phyloP scores from a whole-genome alignment of 2,888 invertebrate species.

The Apodemia mormo region DNA sequence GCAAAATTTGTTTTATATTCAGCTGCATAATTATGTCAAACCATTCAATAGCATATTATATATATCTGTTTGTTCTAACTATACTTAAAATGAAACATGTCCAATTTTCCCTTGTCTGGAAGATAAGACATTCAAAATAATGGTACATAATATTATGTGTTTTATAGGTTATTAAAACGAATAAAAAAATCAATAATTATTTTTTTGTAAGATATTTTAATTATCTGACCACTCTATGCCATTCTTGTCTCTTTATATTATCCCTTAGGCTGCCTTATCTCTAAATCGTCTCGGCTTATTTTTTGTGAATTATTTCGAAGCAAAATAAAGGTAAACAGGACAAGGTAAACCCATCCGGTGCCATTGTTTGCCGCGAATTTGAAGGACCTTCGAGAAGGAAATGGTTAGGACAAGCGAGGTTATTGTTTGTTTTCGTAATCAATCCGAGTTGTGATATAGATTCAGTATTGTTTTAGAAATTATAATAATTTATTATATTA shows the following conservation, averaged over 20 bases:
- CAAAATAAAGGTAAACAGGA: slow-evolving; percentile 67
- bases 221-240: slow-evolving; percentile 22
- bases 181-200: neutral
- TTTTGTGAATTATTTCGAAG: slow-evolving; percentile 58
- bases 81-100: too few relatives aligned
- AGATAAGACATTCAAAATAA: too few relatives aligned
- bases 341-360: slow-evolving; percentile 62
- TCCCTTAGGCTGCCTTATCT: slow-evolving; percentile 49
- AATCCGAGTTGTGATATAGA: slow-evolving; percentile 17
- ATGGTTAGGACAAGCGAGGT: slow-evolving; percentile 20
- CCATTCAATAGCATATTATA: too few relatives aligned
- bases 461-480: slow-evolving; percentile 11
- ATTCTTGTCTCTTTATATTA: slow-evolving; percentile 26
- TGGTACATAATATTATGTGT: too few relatives aligned
- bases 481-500: too few relatives aligned
- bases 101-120: too few relatives aligned
- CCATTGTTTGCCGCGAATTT: slow-evolving; percentile 45
- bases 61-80: too few relatives aligned
- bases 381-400: slow-evolving; percentile 22
- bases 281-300: slow-evolving; percentile 45
- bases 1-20: too few relatives aligned
- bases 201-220: neutral
- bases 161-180: too few relatives aligned
- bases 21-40: too few relatives aligned
- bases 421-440: slow-evolving; percentile 12